Conservation (phyloP, 1,140 invertebrate species). For the Drosophila tsacasi region DNA sequence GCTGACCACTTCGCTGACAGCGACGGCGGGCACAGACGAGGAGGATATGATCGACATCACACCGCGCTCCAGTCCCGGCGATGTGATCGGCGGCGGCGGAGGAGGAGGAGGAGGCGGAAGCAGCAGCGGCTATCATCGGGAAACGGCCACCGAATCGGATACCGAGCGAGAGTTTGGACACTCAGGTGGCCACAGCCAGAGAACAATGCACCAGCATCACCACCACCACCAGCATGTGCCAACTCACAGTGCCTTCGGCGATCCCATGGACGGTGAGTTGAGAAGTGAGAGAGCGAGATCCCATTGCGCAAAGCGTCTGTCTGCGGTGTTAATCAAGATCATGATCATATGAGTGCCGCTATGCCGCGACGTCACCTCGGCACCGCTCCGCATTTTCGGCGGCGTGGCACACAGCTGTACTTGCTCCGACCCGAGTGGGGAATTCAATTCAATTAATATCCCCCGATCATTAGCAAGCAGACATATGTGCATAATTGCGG, state of each 20-base stretch:
- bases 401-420: slow-evolving; percentile 60
- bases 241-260: slow-evolving; percentile 84
- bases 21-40: slow-evolving; percentile 85
- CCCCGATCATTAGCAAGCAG: slow-evolving; percentile 37
- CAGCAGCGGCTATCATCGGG: slow-evolving; percentile 61
- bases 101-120: slow-evolving; percentile 32
- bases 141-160: slow-evolving; percentile 76
- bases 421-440: slow-evolving; percentile 14
- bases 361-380: slow-evolving; percentile 38
- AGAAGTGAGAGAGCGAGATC: not conserved
- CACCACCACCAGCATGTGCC: slow-evolving; percentile 80
- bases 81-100: slow-evolving; percentile 50
- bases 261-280: slow-evolving; percentile 81
- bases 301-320: slow-evolving; percentile 34
- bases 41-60: slow-evolving; percentile 90
- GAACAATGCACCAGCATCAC: slow-evolving; percentile 68
- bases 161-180: slow-evolving; percentile 72
- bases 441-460: slow-evolving; percentile 53
- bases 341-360: slow-evolving; percentile 42
- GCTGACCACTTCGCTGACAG: slow-evolving; percentile 70
- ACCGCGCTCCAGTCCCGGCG: slow-evolving; percentile 80
- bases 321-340: slow-evolving; percentile 55
- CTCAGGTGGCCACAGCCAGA: slow-evolving; percentile 49
- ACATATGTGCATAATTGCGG: slow-evolving; percentile 41
- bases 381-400: slow-evolving; percentile 24